Evolutionary conservation across 2,113 vertebrate species (phyloP).

Genomic region (Hipposideros armiger): DNA sequence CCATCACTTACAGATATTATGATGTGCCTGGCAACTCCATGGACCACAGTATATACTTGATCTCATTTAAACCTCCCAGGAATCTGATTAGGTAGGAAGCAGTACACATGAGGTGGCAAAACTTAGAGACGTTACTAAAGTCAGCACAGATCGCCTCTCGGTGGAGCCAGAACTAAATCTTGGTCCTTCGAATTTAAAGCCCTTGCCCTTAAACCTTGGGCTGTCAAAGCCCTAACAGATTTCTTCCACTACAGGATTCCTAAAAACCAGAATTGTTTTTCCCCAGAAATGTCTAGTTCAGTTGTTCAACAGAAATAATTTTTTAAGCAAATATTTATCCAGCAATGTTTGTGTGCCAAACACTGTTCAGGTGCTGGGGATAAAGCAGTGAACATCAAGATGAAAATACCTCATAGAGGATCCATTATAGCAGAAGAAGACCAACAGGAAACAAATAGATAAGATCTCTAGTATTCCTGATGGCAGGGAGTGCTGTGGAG

Average conservation of each 20-base stretch:
- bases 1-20: neutral
- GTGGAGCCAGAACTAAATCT: neutral
- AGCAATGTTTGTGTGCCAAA: neutral
- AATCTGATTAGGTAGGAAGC: constrained; percentile 14
- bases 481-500: neutral
- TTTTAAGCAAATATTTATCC: neutral
- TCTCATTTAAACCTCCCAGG: neutral
- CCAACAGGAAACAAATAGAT: no score
- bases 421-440: neutral
- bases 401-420: neutral
- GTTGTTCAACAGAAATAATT: neutral
- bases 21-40: neutral
- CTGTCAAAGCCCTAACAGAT: neutral
- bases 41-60: neutral
- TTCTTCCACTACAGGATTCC: neutral
- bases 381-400: neutral
- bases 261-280: neutral
- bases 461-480: neutral
- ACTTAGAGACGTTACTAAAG: neutral
- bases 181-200: neutral
- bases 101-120: neutral
- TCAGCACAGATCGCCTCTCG: neutral
- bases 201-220: neutral
- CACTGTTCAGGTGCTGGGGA: neutral
- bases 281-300: neutral